Conservation (phyloP, 2,797 vertebrate genomes). For the Girardinus metallicus region DNA sequence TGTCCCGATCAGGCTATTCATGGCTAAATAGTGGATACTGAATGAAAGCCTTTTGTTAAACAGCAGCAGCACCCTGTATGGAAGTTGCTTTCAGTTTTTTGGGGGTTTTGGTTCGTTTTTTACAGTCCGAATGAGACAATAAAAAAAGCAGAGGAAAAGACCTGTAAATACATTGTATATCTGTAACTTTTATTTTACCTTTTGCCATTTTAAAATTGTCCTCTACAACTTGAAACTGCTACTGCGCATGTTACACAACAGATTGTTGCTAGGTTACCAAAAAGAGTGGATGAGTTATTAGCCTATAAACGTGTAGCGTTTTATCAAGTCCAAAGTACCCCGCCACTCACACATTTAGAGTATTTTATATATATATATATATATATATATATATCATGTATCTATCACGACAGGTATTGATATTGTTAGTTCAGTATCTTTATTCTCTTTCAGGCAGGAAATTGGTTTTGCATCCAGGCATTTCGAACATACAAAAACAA, state of each 20-base stretch:
- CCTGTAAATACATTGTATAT: background rate
- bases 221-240: background rate
- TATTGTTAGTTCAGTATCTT: background rate
- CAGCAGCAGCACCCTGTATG: slow-evolving; percentile 6
- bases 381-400: background rate
- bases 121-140: background rate
- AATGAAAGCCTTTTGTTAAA: slow-evolving; percentile 43
- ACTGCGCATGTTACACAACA: background rate
- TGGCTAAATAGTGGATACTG: slow-evolving; percentile 41
- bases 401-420: background rate
- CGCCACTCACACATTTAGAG: too few relatives aligned
- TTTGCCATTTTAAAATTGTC: background rate
- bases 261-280: background rate
- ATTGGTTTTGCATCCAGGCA: too few relatives aligned
- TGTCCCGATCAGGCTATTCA: slow-evolving; percentile 67
- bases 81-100: background rate
- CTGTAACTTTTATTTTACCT: background rate
- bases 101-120: background rate
- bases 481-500: too few relatives aligned
- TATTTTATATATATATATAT: background rate
- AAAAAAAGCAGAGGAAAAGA: background rate
- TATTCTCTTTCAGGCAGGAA: too few relatives aligned
- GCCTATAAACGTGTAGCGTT: too few relatives aligned
- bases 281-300: background rate
- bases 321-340: too few relatives aligned